A percentile compares a stretch with the other conserved stretches of the same genome.
Evolutionary conservation across 2,888 invertebrate genomes (phyloP).

Genomic region (Lithophane leautieri): DNA sequence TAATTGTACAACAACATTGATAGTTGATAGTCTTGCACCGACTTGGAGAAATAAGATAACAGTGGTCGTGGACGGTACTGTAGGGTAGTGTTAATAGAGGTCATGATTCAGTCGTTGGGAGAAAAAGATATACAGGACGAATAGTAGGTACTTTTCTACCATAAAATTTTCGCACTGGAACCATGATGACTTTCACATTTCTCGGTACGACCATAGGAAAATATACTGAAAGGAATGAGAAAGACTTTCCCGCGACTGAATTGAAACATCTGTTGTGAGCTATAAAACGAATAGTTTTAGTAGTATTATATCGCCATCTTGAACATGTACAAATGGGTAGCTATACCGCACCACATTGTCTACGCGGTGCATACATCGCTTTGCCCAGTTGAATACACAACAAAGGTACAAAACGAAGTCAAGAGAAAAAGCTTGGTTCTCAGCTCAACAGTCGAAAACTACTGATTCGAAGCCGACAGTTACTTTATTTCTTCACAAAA

Average conservation of each 20-base stretch:
- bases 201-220: neutral
- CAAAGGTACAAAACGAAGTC: constrained; percentile 9
- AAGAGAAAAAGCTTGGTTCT: constrained; percentile 6
- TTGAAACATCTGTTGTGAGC: neutral
- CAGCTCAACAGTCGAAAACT: constrained; percentile 15
- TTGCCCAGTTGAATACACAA: constrained; percentile 7
- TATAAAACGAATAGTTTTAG: neutral
- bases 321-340: neutral
- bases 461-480: too few species aligned
- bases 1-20: neutral
- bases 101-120: neutral
- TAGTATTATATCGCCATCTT: neutral
- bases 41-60: neutral
- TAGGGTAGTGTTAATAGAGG: neutral
- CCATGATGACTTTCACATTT: neutral
- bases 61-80: neutral
- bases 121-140: neutral
- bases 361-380: neutral
- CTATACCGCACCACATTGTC: too few species aligned
- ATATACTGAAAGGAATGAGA: neutral
- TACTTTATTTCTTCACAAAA: constrained; percentile 5
- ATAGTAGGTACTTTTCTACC: neutral
- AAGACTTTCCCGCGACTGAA: neutral
- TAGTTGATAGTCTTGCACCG: neutral
- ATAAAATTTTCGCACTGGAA: neutral